Conservation (phyloP, 92 coral and sea anemone genomes). For the Epizoanthus ramosus region DNA sequence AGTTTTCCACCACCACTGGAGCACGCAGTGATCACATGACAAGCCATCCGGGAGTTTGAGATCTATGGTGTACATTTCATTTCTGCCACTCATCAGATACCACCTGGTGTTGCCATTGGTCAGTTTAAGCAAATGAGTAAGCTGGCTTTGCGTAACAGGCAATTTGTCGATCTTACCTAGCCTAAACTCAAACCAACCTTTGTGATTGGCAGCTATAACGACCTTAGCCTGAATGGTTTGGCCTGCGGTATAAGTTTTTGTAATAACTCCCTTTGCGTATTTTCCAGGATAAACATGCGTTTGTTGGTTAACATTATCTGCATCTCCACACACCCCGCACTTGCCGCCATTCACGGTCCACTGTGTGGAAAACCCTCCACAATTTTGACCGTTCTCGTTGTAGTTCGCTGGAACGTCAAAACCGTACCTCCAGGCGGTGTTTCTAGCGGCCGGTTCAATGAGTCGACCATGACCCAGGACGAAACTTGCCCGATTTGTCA, state of each 20-base stretch:
- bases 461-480: constrained; percentile 75
- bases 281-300: constrained; percentile 60
- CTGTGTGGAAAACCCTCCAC: constrained; percentile 75
- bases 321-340: constrained; percentile 84
- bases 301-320: constrained; percentile 49
- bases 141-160: constrained; percentile 3
- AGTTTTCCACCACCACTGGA: no score
- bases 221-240: constrained; percentile 58
- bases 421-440: constrained; percentile 70
- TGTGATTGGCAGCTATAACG: constrained; percentile 36
- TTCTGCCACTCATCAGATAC: constrained; percentile 9
- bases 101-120: constrained; percentile 12
- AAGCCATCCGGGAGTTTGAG: constrained; percentile 26
- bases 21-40: no score
- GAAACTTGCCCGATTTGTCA: constrained; percentile 24
- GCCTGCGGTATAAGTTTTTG: constrained; percentile 54
- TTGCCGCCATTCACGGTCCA: constrained; percentile 69
- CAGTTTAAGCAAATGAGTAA: constrained; percentile 6
- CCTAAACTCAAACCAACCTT: constrained; percentile 19
- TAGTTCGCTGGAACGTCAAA: constrained; percentile 54
- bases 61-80: constrained; percentile 2
- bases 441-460: constrained; percentile 70
- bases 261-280: constrained; percentile 58
- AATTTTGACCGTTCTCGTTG: constrained; percentile 74
- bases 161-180: background rate